phyloP scores from a whole-genome alignment of 1,140 invertebrate species.

The Laupala kohalensis region DNA sequence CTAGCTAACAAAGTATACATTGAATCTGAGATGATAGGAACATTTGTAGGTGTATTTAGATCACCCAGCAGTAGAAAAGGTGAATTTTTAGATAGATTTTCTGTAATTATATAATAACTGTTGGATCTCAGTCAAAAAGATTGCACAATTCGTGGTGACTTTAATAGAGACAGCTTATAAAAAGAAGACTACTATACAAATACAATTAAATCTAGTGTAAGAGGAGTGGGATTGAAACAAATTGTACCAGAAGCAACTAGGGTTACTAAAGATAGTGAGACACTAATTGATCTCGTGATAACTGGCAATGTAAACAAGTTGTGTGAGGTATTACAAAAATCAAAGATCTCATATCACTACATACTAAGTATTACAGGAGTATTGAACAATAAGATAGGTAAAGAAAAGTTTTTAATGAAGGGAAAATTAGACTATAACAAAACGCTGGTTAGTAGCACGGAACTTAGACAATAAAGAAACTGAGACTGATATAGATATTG shows the following conservation, averaged over 20 bases:
- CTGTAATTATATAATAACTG: no score
- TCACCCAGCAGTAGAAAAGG: no score
- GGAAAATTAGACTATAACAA: constrained; percentile 1
- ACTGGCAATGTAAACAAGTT: not conserved
- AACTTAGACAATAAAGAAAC: not conserved
- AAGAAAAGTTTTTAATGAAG: constrained; percentile 5
- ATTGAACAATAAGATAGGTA: not conserved
- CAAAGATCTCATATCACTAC: not conserved
- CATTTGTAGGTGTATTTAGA: no score
- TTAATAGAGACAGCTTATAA: not conserved
- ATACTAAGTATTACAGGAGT: not conserved
- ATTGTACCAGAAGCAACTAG: not conserved
- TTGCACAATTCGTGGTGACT: not conserved
- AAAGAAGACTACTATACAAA: not conserved
- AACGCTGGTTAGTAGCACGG: not conserved
- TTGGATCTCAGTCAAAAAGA: no score
- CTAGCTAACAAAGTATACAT: not conserved
- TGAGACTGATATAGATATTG: not conserved
- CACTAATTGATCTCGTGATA: not conserved
- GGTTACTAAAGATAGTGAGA: not conserved
- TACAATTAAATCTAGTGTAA: not conserved
- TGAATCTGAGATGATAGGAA: no score
- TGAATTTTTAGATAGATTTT: no score
- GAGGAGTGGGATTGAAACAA: not conserved
- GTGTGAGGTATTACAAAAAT: not conserved